phyloP scores from a whole-genome alignment of 2,888 invertebrate species.

The Calephelis perditalis region DNA sequence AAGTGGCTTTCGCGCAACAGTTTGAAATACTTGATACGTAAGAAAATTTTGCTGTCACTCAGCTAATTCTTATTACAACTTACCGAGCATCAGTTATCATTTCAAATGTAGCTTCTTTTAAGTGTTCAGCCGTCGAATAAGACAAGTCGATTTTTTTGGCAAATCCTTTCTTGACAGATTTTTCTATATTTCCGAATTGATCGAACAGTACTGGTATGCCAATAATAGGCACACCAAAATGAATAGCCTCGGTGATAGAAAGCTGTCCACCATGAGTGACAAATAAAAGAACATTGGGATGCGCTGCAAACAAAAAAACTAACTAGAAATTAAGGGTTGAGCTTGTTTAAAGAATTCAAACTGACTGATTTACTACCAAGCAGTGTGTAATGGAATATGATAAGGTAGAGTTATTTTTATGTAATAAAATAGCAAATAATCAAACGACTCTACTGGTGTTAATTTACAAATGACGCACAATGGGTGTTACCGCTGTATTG shows the following conservation, averaged over 20 bases:
- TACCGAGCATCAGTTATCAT: slow-evolving; percentile 33
- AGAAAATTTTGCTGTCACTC: no score
- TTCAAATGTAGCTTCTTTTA: slow-evolving; percentile 38
- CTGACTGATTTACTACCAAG: no score
- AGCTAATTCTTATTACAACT: background rate
- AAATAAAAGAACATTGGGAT: slow-evolving; percentile 44
- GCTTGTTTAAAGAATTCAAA: no score
- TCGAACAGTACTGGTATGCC: slow-evolving; percentile 47
- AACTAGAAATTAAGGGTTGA: no score
- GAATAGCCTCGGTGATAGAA: slow-evolving; percentile 43
- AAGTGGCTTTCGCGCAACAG: no score
- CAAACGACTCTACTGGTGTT: no score
- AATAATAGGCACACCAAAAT: slow-evolving; percentile 45
- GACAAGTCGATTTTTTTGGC: slow-evolving; percentile 26
- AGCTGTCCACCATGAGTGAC: slow-evolving; percentile 50
- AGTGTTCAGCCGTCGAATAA: slow-evolving; percentile 31
- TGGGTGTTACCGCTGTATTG: no score
- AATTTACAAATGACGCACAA: no score
- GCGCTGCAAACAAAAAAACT: slow-evolving; percentile 37
- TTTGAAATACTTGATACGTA: no score
- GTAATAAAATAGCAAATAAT: no score
- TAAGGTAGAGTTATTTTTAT: no score
- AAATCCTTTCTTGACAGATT: slow-evolving; percentile 36
- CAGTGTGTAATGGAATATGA: no score
- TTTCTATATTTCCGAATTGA: slow-evolving; percentile 43